phyloP scores from a whole-genome alignment of 2,113 vertebrate species.

The Natator depressus region DNA sequence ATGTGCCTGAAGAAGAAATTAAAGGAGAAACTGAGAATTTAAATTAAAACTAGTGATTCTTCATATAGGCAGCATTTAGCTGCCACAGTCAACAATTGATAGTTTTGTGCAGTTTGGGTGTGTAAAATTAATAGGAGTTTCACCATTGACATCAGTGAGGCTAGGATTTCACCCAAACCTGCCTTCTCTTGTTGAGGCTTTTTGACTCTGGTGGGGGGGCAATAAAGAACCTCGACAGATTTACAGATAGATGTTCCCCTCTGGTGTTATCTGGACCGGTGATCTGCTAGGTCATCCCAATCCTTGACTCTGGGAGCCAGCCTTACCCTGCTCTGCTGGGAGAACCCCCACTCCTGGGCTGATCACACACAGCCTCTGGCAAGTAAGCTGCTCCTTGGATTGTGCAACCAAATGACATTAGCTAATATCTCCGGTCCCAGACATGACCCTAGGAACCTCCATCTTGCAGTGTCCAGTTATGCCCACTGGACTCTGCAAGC shows the following conservation, averaged over 20 bases:
- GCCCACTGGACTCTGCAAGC: no score
- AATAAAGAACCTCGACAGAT: neutral
- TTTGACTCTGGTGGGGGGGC: neutral
- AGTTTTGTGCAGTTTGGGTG: neutral
- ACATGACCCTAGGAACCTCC: no score
- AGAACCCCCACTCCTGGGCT: no score
- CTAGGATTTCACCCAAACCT: neutral
- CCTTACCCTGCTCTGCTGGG: no score
- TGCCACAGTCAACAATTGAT: neutral
- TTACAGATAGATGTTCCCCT: neutral
- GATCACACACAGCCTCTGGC: neutral
- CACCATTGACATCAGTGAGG: neutral
- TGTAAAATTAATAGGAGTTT: neutral
- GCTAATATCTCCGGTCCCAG: no score
- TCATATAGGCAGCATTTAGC: neutral
- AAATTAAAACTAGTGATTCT: neutral
- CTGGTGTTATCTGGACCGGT: no score
- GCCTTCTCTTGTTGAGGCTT: neutral
- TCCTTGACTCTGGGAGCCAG: no score
- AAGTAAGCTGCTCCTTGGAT: neutral
- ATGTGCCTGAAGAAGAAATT: neutral
- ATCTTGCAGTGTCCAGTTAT: no score
- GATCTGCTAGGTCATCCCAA: no score
- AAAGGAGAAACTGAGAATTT: constrained; percentile 12
- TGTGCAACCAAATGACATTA: no score